Evolutionary conservation across 2,888 invertebrate genomes (phyloP).

Genomic region (Oegoconia quadripuncta): DNA sequence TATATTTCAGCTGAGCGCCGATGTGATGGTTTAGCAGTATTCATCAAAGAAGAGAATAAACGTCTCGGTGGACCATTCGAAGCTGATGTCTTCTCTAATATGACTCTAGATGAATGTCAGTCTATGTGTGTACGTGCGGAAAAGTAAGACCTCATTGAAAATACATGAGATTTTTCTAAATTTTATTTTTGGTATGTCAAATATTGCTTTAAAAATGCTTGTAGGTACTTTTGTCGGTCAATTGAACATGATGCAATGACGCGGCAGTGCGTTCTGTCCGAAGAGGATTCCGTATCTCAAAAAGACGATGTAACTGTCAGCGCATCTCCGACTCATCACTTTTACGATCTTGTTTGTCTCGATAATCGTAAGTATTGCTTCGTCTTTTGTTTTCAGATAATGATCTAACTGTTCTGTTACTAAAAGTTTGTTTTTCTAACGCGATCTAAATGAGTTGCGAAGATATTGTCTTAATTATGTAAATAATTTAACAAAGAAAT

Average conservation of each 20-base stretch:
- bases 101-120: constrained; percentile 93
- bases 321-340: constrained; percentile 91
- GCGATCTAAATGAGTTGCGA: too few species aligned
- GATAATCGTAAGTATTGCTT: constrained; percentile 89
- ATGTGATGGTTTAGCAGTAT: constrained; percentile 91
- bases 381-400: constrained; percentile 1
- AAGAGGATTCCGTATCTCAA: constrained; percentile 94
- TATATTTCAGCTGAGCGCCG: constrained; percentile 84
- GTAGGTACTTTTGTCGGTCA: constrained; percentile 90
- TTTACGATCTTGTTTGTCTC: constrained; percentile 92
- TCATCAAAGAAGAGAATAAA: constrained; percentile 94
- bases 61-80: constrained; percentile 92
- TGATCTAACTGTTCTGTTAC: neutral
- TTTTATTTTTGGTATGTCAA: too few species aligned
- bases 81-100: constrained; percentile 91
- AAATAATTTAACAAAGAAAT: too few species aligned
- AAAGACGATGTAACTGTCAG: constrained; percentile 92
- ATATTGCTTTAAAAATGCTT: constrained; percentile 16
- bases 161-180: too few species aligned
- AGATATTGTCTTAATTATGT: too few species aligned
- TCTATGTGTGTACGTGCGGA: constrained; percentile 92
- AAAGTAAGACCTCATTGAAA: constrained; percentile 82
- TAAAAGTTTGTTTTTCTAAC: constrained; percentile 2
- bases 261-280: constrained; percentile 91
- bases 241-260: constrained; percentile 94